Conservation (phyloP, 2,888 invertebrate genomes). For the Ceriagrion tenellum region DNA sequence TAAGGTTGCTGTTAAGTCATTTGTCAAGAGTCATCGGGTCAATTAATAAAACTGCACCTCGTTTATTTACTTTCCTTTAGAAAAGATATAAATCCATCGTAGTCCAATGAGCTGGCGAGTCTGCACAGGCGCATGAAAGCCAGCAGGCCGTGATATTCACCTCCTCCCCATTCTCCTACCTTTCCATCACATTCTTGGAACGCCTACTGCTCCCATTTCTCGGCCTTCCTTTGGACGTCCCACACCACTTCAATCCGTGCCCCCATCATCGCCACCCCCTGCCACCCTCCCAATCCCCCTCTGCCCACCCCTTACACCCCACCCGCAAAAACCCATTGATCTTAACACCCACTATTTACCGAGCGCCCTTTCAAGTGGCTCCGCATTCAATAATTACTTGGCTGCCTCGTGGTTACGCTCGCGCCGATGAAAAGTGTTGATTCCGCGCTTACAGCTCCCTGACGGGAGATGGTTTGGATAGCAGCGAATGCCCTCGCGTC, state of each 20-base stretch:
- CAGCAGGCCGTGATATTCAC: neutral
- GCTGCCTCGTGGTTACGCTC: constrained; percentile 58
- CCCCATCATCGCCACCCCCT: neutral
- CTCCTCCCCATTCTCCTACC: neutral
- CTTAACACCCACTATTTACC: constrained; percentile 42
- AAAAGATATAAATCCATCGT: neutral
- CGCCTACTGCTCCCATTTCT: neutral
- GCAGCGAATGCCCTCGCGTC: neutral
- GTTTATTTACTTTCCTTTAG: neutral
- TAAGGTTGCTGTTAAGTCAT: neutral
- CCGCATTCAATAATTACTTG: constrained; percentile 58
- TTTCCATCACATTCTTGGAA: constrained; percentile 47
- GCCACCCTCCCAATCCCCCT: neutral
- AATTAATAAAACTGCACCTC: neutral
- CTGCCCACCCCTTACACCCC: neutral
- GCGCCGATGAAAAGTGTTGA: constrained; percentile 53
- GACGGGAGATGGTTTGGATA: constrained; percentile 37
- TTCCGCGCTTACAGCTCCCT: constrained; percentile 35
- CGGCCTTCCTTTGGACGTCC: neutral
- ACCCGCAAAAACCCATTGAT: constrained; percentile 61
- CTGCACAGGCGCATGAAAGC: neutral
- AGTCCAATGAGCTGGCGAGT: neutral
- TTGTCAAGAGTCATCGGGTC: neutral
- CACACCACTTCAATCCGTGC: neutral
- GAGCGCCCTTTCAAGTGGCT: constrained; percentile 21